phyloP scores from a whole-genome alignment of 1,140 invertebrate species.

The Metopolophium dirhodum region DNA sequence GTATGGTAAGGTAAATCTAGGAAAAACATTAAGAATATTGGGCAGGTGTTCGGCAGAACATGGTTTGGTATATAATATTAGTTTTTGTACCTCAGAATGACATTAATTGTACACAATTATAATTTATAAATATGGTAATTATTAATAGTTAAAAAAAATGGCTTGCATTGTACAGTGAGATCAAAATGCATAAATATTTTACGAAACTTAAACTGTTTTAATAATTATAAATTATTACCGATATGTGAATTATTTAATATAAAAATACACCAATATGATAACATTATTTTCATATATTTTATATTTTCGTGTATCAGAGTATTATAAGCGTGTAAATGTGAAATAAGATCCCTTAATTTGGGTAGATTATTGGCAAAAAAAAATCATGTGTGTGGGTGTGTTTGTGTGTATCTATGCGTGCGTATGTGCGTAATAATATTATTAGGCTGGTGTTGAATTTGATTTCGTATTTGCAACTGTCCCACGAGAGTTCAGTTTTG shows the following conservation, averaged over 20 bases:
- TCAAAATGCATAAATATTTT: no score
- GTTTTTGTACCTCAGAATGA: not conserved
- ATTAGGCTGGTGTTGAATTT: not conserved
- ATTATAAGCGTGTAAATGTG: not conserved
- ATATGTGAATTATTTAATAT: not conserved
- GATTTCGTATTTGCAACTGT: constrained; percentile 21
- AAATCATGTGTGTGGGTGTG: not conserved
- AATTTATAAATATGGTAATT: not conserved
- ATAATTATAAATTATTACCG: not conserved
- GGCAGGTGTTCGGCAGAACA: not conserved
- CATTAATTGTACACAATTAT: not conserved
- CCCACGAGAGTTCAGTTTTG: not conserved
- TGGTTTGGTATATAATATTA: not conserved
- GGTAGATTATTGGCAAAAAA: not conserved
- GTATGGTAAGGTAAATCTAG: not conserved
- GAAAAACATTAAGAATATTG: not conserved
- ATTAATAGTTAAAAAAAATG: not conserved
- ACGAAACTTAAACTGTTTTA: not conserved
- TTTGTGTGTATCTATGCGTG: not conserved
- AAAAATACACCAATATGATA: not conserved
- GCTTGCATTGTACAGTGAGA: not conserved
- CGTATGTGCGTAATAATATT: not conserved
- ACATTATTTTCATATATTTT: not conserved
- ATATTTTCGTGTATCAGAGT: not conserved
- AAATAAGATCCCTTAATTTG: not conserved